Evolutionary conservation across 2,888 invertebrate species (phyloP).

Genomic region (Dasysyrphus albostriatus): DNA sequence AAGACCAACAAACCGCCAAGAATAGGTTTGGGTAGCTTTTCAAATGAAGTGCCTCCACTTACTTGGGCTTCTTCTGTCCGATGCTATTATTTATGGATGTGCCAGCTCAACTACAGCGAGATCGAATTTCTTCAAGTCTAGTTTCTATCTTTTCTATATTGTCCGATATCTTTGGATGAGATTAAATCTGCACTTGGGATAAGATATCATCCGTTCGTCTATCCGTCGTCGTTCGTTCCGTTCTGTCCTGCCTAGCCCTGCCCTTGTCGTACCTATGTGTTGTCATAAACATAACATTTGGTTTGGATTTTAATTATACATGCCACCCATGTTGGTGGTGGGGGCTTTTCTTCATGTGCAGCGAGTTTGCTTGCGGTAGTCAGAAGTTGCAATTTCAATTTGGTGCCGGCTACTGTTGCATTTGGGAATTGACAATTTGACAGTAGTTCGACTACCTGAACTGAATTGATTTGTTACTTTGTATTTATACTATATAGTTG

Average conservation of each 20-base stretch:
- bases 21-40: conserved; percentile 13
- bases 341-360: neutral
- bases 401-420: conserved; percentile 61
- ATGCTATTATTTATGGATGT: conserved; percentile 64
- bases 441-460: conserved; percentile 49
- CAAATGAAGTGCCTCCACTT: conserved; percentile 23
- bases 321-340: conserved; percentile 63
- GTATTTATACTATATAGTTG: conserved; percentile 12
- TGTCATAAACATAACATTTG: conserved; percentile 65
- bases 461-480: conserved; percentile 60
- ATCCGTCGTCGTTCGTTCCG: conserved; percentile 9
- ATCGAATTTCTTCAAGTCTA: conserved; percentile 44
- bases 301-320: conserved; percentile 70
- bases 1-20: conserved; percentile 13
- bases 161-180: conserved; percentile 29
- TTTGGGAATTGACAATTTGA: conserved; percentile 65
- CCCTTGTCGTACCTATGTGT: conserved; percentile 40
- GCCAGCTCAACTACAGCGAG: conserved; percentile 35
- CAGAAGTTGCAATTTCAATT: conserved; percentile 38
- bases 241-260: conserved; percentile 32
- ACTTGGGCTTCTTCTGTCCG: conserved; percentile 42
- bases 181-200: conserved; percentile 64
- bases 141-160: neutral
- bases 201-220: conserved; percentile 20
- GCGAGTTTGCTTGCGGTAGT: neutral